Evolutionary conservation across 2,797 vertebrate genomes (phyloP).

Genomic region (Iguana delicatissima): DNA sequence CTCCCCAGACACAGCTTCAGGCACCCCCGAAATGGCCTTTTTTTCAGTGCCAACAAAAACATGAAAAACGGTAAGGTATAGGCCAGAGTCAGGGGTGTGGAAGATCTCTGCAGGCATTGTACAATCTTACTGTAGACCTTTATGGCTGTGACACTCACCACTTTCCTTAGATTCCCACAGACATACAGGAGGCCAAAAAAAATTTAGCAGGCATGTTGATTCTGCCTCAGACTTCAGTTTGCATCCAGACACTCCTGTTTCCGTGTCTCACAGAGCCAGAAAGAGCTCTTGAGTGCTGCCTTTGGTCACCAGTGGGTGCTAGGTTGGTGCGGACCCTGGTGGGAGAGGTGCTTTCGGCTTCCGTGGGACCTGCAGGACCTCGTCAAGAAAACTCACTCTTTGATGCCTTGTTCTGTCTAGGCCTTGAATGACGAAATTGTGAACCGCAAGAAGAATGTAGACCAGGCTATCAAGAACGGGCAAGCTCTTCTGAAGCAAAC

Average conservation of each 20-base stretch:
- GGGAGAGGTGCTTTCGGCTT: background rate
- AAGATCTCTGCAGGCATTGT: background rate
- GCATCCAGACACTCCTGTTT: background rate
- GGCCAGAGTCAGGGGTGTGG: no score
- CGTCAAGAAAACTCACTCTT: background rate
- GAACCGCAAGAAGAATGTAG: slow-evolving; percentile 96
- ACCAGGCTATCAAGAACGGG: slow-evolving; percentile 97
- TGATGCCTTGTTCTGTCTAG: slow-evolving; percentile 74
- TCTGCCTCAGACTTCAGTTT: no score
- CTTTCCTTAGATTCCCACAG: no score
- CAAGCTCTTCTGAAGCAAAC: slow-evolving; percentile 97
- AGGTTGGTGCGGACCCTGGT: background rate
- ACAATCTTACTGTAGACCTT: no score
- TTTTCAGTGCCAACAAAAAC: background rate
- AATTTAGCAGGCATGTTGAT: no score
- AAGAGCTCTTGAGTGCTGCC: no score
- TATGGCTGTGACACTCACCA: no score
- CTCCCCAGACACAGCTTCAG: background rate
- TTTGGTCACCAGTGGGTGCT: background rate
- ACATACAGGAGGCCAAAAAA: no score
- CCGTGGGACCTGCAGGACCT: background rate
- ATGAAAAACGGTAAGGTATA: no score
- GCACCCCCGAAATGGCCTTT: no score
- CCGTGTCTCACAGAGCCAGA: background rate
- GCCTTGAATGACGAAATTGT: slow-evolving; percentile 95